phyloP scores from a whole-genome alignment of 1,140 invertebrate genomes.

The Calosoma granatense region DNA sequence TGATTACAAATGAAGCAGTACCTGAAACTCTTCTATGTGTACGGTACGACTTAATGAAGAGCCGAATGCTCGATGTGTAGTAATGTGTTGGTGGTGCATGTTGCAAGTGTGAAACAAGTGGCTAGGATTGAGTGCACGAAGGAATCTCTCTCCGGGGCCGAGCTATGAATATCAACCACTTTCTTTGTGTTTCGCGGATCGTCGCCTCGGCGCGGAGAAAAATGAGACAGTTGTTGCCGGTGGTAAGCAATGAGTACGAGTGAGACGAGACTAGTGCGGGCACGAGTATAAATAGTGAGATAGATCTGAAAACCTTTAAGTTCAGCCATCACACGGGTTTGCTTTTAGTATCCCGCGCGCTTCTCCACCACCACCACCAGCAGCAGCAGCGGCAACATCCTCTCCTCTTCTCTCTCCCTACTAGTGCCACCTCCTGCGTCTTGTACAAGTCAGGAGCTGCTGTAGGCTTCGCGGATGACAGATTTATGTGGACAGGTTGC shows the following conservation, averaged over 20 bases:
- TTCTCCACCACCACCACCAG: not conserved
- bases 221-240: not conserved
- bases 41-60: too few species aligned
- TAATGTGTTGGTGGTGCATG: not conserved
- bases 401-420: not conserved
- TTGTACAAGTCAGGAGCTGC: not conserved
- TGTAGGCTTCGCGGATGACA: constrained; percentile 22
- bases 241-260: not conserved
- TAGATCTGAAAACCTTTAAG: constrained; percentile 26
- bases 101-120: not conserved
- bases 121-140: not conserved
- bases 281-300: constrained; percentile 27
- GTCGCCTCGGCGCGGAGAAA: not conserved
- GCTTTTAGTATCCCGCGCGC: constrained; percentile 24
- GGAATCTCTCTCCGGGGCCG: not conserved
- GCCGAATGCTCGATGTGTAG: too few species aligned
- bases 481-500: constrained; percentile 35
- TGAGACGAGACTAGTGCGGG: constrained; percentile 10
- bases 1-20: too few species aligned
- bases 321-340: constrained; percentile 30
- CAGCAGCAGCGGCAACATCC: too few species aligned
- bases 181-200: not conserved
- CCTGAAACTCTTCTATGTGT: too few species aligned
- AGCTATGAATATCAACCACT: not conserved
- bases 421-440: not conserved